Conservation (phyloP, 64 coral and sea anemone genomes). For the Dendronephthya gigantea region DNA sequence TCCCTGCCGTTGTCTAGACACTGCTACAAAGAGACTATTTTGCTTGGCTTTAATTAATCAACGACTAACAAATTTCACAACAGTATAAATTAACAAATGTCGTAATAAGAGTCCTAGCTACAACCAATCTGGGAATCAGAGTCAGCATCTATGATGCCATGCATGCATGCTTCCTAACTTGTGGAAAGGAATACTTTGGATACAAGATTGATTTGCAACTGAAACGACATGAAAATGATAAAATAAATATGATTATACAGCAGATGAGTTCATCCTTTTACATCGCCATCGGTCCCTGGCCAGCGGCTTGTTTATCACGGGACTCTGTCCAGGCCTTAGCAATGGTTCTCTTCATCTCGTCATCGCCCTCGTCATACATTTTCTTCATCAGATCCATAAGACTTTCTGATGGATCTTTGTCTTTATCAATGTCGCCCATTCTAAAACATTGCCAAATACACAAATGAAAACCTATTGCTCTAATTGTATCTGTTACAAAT, state of each 20-base stretch:
- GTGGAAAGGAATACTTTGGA: too few species aligned
- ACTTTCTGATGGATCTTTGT: conserved; percentile 9
- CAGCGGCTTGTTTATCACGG: background rate
- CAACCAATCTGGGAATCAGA: too few species aligned
- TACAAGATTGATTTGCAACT: background rate
- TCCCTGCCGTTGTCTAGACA: too few species aligned
- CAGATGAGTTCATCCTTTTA: background rate
- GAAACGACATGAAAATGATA: background rate
- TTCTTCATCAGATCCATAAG: conserved; percentile 14
- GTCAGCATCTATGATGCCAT: too few species aligned
- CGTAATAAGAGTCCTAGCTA: too few species aligned
- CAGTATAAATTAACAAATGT: background rate
- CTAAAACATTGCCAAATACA: background rate
- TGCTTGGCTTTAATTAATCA: background rate
- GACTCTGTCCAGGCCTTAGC: conserved; percentile 14
- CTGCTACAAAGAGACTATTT: background rate
- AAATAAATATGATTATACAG: background rate
- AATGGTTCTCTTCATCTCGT: conserved; percentile 12
- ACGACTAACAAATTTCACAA: background rate
- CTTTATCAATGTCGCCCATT: background rate
- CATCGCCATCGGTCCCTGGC: background rate
- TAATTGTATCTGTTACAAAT: too few species aligned
- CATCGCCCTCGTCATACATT: conserved; percentile 3
- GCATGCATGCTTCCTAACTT: too few species aligned
- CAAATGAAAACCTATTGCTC: too few species aligned